Evolutionary conservation across 2,113 vertebrate species (phyloP).

Genomic region (Ovis canadensis): DNA sequence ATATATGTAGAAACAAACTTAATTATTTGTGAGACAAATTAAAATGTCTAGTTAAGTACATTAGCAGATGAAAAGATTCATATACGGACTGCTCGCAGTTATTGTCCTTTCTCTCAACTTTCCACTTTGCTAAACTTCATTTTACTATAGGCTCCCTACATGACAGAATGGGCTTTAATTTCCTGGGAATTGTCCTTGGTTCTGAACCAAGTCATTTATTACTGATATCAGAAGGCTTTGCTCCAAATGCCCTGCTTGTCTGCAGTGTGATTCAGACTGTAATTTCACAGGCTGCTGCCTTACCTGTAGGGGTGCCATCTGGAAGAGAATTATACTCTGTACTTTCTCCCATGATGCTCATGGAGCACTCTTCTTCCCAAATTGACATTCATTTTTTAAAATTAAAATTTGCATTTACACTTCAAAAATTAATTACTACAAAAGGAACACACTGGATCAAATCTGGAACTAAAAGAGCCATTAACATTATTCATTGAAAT

Average conservation of each 20-base stretch:
- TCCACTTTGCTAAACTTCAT: constrained; percentile 23
- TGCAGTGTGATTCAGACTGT: constrained; percentile 87
- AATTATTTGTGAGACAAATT: not conserved
- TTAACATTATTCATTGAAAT: constrained; percentile 39
- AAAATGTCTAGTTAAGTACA: not conserved
- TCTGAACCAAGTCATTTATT: constrained; percentile 81
- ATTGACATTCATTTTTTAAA: constrained; percentile 35
- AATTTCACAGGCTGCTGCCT: constrained; percentile 95
- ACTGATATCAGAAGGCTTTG: constrained; percentile 75
- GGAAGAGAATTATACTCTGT: constrained; percentile 77
- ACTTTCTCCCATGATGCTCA: constrained; percentile 60
- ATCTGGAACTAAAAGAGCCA: constrained; percentile 42
- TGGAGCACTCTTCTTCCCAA: constrained; percentile 47
- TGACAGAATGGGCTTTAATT: constrained; percentile 35
- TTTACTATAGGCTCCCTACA: not conserved
- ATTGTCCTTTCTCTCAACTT: constrained; percentile 55
- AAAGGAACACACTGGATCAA: constrained; percentile 48
- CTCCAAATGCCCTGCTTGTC: constrained; percentile 77
- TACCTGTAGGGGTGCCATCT: constrained; percentile 88
- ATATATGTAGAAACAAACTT: not conserved
- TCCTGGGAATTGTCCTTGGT: constrained; percentile 72
- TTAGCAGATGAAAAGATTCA: not conserved
- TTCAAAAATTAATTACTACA: constrained; percentile 75
- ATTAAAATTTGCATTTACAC: constrained; percentile 48
- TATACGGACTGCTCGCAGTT: not conserved